phyloP scores from a whole-genome alignment of 2,113 vertebrate genomes.

The Otis tarda region DNA sequence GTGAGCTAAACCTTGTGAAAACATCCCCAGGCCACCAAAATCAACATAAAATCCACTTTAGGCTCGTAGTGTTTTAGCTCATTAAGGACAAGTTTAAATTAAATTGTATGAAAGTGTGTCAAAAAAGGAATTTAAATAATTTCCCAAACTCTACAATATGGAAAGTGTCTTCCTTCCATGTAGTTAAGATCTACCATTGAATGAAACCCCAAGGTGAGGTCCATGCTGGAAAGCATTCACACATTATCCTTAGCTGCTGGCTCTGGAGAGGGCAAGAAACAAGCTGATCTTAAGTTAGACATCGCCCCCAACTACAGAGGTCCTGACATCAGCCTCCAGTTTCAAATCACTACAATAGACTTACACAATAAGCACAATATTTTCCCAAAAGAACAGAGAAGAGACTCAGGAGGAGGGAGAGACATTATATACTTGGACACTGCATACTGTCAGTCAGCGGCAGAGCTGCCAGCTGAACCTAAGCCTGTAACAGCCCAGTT shows the following conservation, averaged over 20 bases:
- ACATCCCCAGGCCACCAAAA: background rate
- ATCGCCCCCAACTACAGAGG: background rate
- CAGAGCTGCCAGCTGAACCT: background rate
- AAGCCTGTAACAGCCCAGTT: accelerated
- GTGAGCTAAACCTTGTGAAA: background rate
- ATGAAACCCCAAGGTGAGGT: background rate
- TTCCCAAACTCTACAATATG: background rate
- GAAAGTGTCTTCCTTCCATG: background rate
- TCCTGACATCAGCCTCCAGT: background rate
- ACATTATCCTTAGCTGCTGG: background rate
- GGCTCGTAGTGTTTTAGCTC: background rate
- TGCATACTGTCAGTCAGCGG: too few relatives aligned
- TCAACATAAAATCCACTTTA: background rate
- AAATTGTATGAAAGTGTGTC: background rate
- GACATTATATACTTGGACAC: too few relatives aligned
- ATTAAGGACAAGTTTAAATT: background rate
- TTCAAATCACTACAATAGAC: background rate
- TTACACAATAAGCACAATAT: too few relatives aligned
- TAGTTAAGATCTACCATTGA: background rate
- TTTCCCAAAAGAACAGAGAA: background rate
- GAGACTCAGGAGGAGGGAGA: background rate
- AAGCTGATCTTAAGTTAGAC: background rate
- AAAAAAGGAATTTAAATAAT: background rate
- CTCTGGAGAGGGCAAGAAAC: background rate
- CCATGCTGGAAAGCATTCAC: background rate